Evolutionary conservation across 2,113 vertebrate species (phyloP).

Genomic region (Tricholaema leucomelas): DNA sequence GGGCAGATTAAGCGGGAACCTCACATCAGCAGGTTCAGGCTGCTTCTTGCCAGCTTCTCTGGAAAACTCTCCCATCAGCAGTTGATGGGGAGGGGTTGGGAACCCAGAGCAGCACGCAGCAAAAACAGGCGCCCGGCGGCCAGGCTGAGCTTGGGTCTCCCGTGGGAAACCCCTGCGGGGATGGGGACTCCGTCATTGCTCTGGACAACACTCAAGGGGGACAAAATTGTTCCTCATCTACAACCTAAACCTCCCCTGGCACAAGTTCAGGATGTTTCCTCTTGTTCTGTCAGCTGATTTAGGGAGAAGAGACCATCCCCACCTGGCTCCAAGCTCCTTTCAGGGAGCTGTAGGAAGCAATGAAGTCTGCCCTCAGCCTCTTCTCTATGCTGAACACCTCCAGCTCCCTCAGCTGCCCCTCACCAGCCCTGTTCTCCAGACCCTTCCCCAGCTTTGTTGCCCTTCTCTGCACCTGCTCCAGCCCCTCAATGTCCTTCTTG

Average conservation of each 20-base stretch:
- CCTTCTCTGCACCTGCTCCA: too few relatives aligned
- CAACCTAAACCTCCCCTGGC: too few relatives aligned
- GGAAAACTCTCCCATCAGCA: constrained; percentile 68
- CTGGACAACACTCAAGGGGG: neutral
- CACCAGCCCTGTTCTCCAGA: too few relatives aligned
- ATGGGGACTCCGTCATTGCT: neutral
- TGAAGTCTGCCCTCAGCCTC: too few relatives aligned
- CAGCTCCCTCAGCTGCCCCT: too few relatives aligned
- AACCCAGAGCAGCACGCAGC: neutral
- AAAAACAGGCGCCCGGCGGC: too few relatives aligned
- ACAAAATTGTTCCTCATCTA: neutral
- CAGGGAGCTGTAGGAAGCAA: too few relatives aligned
- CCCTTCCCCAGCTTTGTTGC: too few relatives aligned
- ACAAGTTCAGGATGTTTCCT: neutral
- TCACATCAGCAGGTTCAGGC: constrained; percentile 65
- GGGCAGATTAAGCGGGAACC: constrained; percentile 63
- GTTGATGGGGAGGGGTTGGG: neutral
- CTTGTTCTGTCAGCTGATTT: neutral
- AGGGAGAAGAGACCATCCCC: neutral
- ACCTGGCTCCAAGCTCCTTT: too few relatives aligned
- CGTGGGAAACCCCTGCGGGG: neutral
- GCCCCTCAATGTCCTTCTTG: too few relatives aligned
- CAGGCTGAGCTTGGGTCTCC: neutral
- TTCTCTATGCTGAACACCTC: too few relatives aligned
- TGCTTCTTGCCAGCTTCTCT: constrained; percentile 58